Conservation (phyloP, 1,140 invertebrate genomes). For the Drosophila bipectinata region DNA sequence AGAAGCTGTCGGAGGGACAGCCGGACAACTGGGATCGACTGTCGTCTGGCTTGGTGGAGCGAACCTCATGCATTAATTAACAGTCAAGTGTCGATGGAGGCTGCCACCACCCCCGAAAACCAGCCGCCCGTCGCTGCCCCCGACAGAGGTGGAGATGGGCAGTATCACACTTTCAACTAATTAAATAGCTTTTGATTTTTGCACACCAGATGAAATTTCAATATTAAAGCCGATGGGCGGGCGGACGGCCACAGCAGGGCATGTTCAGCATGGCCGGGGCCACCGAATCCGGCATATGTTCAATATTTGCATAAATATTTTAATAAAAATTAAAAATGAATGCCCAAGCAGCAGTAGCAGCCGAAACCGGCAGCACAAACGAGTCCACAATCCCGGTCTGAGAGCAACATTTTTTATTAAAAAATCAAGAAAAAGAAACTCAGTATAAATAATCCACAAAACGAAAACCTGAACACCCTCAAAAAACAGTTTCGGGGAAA, state of each 20-base stretch:
- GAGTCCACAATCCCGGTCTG: slow-evolving; percentile 10
- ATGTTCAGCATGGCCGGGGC: slow-evolving; percentile 1
- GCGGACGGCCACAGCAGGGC: slow-evolving; percentile 15
- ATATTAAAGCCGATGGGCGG: slow-evolving; percentile 60
- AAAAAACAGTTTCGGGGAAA: slow-evolving; percentile 5
- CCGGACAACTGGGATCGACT: slow-evolving; percentile 51
- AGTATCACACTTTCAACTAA: slow-evolving; percentile 80
- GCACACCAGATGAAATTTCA: slow-evolving; percentile 38
- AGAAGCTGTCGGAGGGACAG: slow-evolving; percentile 23
- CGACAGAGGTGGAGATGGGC: slow-evolving; percentile 10
- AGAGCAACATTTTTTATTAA: slow-evolving; percentile 48
- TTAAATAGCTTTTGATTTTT: slow-evolving; percentile 82
- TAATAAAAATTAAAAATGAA: slow-evolving; percentile 82
- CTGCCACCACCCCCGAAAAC: slow-evolving; percentile 9
- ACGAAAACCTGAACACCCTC: slow-evolving; percentile 32
- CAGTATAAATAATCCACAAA: slow-evolving; percentile 6
- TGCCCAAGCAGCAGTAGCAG: slow-evolving; percentile 45
- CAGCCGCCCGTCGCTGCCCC: neutral
- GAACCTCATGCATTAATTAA: slow-evolving; percentile 79
- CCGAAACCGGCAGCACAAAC: slow-evolving; percentile 12
- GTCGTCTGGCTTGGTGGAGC: slow-evolving; percentile 47
- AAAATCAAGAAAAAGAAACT: slow-evolving; percentile 37
- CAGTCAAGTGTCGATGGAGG: slow-evolving; percentile 73
- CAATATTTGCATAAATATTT: slow-evolving; percentile 83
- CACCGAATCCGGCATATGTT: slow-evolving; percentile 63